phyloP scores from a whole-genome alignment of 2,113 vertebrate species.

The Platysteira castanea region DNA sequence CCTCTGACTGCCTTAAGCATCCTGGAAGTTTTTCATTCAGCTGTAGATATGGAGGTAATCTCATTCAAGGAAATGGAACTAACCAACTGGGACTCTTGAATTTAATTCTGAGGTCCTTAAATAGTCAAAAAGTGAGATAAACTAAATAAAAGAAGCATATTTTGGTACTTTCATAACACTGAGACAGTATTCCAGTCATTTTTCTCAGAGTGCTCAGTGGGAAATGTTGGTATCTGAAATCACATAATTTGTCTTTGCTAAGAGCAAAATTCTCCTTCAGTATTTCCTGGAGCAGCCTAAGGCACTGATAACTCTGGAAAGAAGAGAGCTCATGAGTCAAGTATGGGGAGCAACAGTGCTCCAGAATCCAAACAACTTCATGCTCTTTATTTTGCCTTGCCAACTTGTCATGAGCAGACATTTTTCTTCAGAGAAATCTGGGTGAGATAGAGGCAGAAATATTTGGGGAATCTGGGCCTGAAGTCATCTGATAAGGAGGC shows the following conservation, averaged over 20 bases:
- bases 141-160: background rate
- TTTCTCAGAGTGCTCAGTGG: constrained; percentile 46
- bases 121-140: constrained; percentile 9
- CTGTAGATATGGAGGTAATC: background rate
- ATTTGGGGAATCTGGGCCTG: constrained; percentile 34
- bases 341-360: background rate
- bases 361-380: background rate
- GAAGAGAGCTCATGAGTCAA: constrained; percentile 14
- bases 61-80: background rate
- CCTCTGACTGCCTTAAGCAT: background rate
- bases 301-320: constrained; percentile 9
- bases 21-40: background rate
- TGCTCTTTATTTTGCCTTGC: constrained; percentile 1
- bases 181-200: constrained; percentile 44
- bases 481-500: constrained; percentile 25
- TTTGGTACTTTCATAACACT: constrained; percentile 8
- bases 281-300: constrained; percentile 26
- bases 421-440: constrained; percentile 26
- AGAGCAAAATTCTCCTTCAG: background rate
- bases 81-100: background rate
- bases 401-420: background rate
- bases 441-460: constrained; percentile 24
- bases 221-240: constrained; percentile 17
- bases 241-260: constrained; percentile 6
- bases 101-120: constrained; percentile 7